A percentile compares a stretch with the other conserved stretches of the same genome.
These are phyloP conservation scores for Crotalus helleri DNA, from an alignment of 2,113 vertebrate species.

Conservation along the genomic window DNA sequence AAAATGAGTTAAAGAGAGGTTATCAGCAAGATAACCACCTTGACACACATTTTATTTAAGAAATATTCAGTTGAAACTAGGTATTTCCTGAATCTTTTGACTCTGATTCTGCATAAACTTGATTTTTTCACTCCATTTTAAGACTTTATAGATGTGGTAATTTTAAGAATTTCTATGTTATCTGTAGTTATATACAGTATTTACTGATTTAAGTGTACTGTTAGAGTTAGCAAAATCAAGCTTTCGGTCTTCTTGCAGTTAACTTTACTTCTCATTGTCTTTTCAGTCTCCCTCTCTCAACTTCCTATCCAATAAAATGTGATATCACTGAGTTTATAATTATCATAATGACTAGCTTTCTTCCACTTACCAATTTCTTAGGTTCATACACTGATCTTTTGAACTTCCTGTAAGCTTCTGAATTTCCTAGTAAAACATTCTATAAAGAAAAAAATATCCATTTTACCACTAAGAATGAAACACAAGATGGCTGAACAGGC, in stretches of 20 bases:
- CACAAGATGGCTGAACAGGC: not conserved
- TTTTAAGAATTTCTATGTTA: not conserved
- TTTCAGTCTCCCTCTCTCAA: not conserved
- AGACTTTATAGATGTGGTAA: not conserved
- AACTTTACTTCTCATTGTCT: not conserved
- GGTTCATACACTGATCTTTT: not conserved
- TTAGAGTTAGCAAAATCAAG: not conserved
- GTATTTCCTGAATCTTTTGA: not conserved
- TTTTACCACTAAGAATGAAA: not conserved
- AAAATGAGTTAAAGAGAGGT: not conserved
- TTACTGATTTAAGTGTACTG: not conserved
- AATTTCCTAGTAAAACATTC: not conserved
- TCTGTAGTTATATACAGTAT: not conserved
- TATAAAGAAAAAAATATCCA: not conserved
- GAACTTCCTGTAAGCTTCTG: not conserved
- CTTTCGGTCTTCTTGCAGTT: not conserved
- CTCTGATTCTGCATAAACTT: not conserved
- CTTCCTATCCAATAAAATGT: not conserved
- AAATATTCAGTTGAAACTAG: not conserved
- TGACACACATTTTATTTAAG: not conserved
- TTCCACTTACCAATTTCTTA: not conserved
- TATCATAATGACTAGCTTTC: not conserved
- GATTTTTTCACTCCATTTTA: not conserved
- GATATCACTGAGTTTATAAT: not conserved
- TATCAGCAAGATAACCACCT: not conserved